Conservation (phyloP, 1,140 invertebrate genomes). For the Drosophila ohnishii region DNA sequence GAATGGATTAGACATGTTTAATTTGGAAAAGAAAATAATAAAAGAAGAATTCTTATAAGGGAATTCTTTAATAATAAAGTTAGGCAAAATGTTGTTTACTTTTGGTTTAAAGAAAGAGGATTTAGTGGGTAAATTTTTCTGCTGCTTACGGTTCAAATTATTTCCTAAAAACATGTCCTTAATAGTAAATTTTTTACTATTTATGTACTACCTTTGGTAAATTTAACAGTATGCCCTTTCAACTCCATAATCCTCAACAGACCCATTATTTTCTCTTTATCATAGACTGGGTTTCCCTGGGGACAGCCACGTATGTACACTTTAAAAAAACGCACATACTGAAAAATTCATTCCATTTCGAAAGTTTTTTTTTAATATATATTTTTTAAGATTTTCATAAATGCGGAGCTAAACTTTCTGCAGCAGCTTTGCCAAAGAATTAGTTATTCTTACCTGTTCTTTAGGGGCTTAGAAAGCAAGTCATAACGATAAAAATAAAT, state of each 20-base stretch:
- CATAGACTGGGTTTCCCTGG: slow-evolving; percentile 35
- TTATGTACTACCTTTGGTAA: slow-evolving; percentile 1
- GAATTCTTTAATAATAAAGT: not conserved
- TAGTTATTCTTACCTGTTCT: slow-evolving; percentile 13
- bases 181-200: not conserved
- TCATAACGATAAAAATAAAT: slow-evolving; percentile 17
- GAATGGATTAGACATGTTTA: slow-evolving; percentile 26
- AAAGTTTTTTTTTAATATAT: slow-evolving; percentile 50
- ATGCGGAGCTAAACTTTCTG: not conserved
- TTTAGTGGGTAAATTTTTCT: too few relatives aligned
- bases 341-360: slow-evolving; percentile 39
- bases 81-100: too few relatives aligned
- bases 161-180: not conserved
- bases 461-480: not conserved
- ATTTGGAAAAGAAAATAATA: not conserved
- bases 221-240: not conserved
- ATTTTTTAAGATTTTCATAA: not conserved
- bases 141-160: not conserved
- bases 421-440: not conserved
- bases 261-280: slow-evolving; percentile 15
- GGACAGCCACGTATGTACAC: not conserved
- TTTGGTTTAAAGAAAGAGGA: not conserved
- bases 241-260: slow-evolving; percentile 16
- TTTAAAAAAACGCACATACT: slow-evolving; percentile 26
- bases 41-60: not conserved